A percentile compares a stretch with the other conserved stretches of the same genome.
These are phyloP conservation scores for Microcebus lehilahytsara DNA, from an alignment of 2,113 vertebrate species.

Conservation along the genomic window DNA sequence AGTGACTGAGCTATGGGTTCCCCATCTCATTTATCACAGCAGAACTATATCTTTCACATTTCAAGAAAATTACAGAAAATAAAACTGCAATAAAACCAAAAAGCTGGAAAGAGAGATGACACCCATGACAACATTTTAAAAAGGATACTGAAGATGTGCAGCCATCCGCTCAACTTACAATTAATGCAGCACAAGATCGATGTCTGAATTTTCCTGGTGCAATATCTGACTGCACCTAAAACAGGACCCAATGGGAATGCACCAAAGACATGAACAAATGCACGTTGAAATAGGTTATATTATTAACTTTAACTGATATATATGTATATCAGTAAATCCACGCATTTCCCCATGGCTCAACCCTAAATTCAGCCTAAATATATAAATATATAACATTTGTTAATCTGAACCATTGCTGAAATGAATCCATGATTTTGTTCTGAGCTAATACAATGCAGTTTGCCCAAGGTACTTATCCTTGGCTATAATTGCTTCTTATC, in stretches of 20 bases:
- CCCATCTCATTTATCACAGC: conserved; percentile 79
- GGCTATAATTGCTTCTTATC: background rate
- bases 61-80: conserved; percentile 85
- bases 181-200: conserved; percentile 76
- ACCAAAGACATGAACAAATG: background rate
- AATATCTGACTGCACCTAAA: background rate
- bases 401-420: background rate
- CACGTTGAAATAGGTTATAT: background rate
- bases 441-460: background rate
- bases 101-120: conserved; percentile 82
- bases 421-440: conserved; percentile 33
- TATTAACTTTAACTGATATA: background rate
- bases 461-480: background rate
- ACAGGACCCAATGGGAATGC: background rate
- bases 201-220: conserved; percentile 60
- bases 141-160: conserved; percentile 59
- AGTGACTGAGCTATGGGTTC: conserved; percentile 81
- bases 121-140: conserved; percentile 82
- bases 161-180: conserved; percentile 77
- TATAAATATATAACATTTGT: background rate
- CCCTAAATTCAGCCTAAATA: conserved; percentile 1
- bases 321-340: background rate
- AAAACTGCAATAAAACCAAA: conserved; percentile 84
- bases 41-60: conserved; percentile 72
- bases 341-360: background rate